Percentiles rank a stretch among this genome's conserved stretches.
Conservation (phyloP, 2,113 vertebrate genomes). For the Psettodes erumei region DNA sequence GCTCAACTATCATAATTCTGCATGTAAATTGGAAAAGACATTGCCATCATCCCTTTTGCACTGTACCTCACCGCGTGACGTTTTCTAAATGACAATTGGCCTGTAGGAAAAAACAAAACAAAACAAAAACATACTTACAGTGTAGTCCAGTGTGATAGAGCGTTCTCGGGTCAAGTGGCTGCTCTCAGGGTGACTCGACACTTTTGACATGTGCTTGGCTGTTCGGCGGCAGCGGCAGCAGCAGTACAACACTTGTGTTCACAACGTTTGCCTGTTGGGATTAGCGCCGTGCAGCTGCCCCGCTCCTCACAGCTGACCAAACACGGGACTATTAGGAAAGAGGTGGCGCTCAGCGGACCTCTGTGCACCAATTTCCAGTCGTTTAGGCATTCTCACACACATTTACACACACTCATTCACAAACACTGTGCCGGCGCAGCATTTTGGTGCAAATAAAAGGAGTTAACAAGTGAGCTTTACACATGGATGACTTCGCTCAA, state of each 20-base stretch:
- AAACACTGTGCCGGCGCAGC: not conserved
- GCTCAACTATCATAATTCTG: not conserved
- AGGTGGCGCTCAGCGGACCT: conserved; percentile 22
- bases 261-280: conserved; percentile 66
- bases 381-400: not conserved
- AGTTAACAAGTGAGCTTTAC: no score
- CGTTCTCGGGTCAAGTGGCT: conserved; percentile 47
- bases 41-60: not conserved
- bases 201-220: conserved; percentile 60
- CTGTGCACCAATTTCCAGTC: conserved; percentile 7
- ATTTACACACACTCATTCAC: not conserved
- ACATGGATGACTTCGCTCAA: no score
- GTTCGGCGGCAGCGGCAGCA: conserved; percentile 33
- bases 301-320: conserved; percentile 62
- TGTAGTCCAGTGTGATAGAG: conserved; percentile 25
- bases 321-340: conserved; percentile 20
- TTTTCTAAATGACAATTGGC: not conserved
- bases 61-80: not conserved
- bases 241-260: conserved; percentile 52
- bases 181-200: conserved; percentile 64
- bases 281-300: conserved; percentile 71
- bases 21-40: not conserved
- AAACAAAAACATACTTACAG: conserved; percentile 1
- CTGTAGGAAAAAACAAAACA: not conserved
- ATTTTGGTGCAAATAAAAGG: no score